Conservation (phyloP, 2,797 vertebrate species). For the Amblyraja radiata region DNA sequence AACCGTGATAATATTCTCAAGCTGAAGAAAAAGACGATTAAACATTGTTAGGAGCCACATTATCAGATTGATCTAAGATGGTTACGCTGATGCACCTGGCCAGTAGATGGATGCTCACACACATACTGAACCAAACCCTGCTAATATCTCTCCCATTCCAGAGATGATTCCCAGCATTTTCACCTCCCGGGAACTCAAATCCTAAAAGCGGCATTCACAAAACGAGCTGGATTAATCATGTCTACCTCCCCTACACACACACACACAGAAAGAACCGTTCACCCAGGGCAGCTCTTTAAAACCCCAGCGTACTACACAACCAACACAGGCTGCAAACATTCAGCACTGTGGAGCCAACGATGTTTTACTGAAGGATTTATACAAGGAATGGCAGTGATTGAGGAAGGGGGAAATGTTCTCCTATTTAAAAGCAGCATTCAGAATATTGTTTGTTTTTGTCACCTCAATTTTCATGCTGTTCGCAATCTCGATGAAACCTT, state of each 20-base stretch:
- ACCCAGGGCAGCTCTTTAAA: background rate
- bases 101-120: background rate
- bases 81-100: background rate
- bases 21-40: background rate
- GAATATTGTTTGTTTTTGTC: background rate
- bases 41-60: background rate
- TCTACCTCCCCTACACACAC: background rate
- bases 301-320: background rate
- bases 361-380: background rate
- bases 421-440: background rate
- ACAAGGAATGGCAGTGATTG: background rate
- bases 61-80: background rate
- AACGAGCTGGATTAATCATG: background rate
- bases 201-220: background rate
- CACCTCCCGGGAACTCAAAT: background rate
- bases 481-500: background rate
- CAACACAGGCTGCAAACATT: background rate
- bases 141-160: background rate
- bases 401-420: background rate
- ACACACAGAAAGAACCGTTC: background rate
- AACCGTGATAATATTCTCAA: background rate
- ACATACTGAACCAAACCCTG: background rate
- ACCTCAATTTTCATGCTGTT: background rate
- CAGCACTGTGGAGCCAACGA: background rate
- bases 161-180: background rate